Evolutionary conservation across 2,113 vertebrate species (phyloP), one percentile per base, ranked within the genome.

Genomic region (Spermophilus dauricus): DNA sequence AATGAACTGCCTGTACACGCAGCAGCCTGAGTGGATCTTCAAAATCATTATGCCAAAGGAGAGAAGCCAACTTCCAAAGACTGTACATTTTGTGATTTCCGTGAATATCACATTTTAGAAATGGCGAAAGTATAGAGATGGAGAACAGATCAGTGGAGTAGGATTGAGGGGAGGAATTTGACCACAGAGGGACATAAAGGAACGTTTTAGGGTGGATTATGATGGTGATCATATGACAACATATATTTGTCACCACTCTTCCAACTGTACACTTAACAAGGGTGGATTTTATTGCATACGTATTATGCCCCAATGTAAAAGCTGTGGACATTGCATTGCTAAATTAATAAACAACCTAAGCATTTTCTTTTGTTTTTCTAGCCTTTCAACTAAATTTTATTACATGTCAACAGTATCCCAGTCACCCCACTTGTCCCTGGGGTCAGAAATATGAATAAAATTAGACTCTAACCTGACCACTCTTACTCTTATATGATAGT

Each of bases 351-450:
- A 56, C 8, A 53, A 63, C 30, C 12, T 85, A 10, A 10, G 34
- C n/a, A 69, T 88, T 85, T 65, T 89, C 69, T 87, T 89, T 78
- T 28, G 72, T 94, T 61, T 45, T n/a, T 85, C 20, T 93, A 93
- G 12, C 7, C 32, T 96, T 96, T 80, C 45, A 87, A 37, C 58
- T 80, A 39, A 69, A 72, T 48, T 32, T 34, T 75, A 65, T 34
- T 83, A 39, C 12, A 30, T 56, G 28, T 0, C n/a, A 91, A 9
- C 32, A 42, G 39, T 73, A 10, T n/a, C 4, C 28, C 14, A 69
- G 69, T 58, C 56, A 51, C 4, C 28, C 4, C 67, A 12, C 48
- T 87, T 92, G 10, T 14, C 42, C 14, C 28, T 67, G 51, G 16
- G 80, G 16, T 56, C 45, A 76, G 76, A 94, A 48, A 32, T 82